These are phyloP conservation scores for Callopanchax toddi DNA, from an alignment of 2,113 vertebrate genomes.

Conservation along the genomic window DNA sequence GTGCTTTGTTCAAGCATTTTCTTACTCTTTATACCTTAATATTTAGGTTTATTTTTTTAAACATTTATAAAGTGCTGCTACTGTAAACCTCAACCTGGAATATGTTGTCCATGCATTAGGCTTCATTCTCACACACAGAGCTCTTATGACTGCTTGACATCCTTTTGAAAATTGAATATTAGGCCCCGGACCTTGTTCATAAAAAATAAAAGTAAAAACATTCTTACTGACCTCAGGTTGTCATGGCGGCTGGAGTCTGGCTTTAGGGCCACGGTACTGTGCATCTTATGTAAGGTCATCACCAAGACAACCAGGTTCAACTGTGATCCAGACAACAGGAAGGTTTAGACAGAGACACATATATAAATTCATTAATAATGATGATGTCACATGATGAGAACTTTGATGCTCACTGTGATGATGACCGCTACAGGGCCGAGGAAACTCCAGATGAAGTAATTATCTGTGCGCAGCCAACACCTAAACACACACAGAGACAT, in stretches of 20 bases:
- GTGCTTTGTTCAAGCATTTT: no score
- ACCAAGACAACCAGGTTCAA: conserved; percentile 90
- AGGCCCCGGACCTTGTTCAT: no score
- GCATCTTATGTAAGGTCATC: conserved; percentile 93
- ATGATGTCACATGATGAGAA: no score
- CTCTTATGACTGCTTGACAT: no score
- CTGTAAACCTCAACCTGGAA: no score
- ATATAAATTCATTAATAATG: background rate
- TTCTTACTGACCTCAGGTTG: conserved; percentile 87
- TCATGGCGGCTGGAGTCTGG: conserved; percentile 94
- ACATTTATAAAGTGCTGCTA: no score
- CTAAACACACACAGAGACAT: conserved; percentile 65
- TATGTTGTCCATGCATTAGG: no score
- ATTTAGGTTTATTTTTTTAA: no score
- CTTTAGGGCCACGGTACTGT: conserved; percentile 88
- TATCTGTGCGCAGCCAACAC: conserved; percentile 91
- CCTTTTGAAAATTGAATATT: no score
- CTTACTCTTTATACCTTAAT: no score
- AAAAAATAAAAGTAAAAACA: conserved; percentile 8
- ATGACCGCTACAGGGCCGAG: conserved; percentile 89
- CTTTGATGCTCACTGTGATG: conserved; percentile 85
- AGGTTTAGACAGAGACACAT: conserved; percentile 1
- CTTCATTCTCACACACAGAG: no score
- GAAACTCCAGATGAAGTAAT: conserved; percentile 95
- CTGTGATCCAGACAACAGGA: conserved; percentile 63